Base-by-base conservation (phyloP, 2,888 invertebrate genomes). In the Leucophenga maculata region DNA sequence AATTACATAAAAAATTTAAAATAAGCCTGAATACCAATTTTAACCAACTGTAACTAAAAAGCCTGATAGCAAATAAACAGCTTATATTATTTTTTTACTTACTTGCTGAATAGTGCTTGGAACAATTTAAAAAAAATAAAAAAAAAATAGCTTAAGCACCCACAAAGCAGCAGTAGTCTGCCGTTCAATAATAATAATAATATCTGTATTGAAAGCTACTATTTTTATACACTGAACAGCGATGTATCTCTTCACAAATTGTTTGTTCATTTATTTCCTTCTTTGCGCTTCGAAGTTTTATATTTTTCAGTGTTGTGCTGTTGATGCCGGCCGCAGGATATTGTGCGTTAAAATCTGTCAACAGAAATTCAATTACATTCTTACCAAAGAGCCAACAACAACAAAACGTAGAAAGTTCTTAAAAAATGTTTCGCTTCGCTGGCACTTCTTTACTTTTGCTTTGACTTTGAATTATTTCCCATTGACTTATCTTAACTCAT, bases 261-360 rank as follows among this genome's bases (percentile, higher is more conserved):
- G 50, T 50, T 50, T n/a, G 6, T 18, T 50, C 50, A 18, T 8
- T 50, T 50, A n/a, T 18, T 50, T 18, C 8, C 4, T 50, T 50
- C 13, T 50, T 16, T 50, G 6, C 6, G 6, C 8, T 50, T 50
- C 26, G 4, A 26, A 26, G 26, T 50, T 50, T 50, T 18, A 50
- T 50, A 16, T 50, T n/a, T 50, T 50, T 50, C 50, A 4, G 16
- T 50, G 39, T 9, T 39, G 6, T 18, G 6, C 48, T 50, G 16
- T 50, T 50, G 18, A 39, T 6, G 16, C n/a, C n/a, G 50, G 73
- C 82, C 80, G 73, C 74, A 78, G 82, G 83, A 82, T 82, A 78
- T 83, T 80, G 80, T 80, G 82, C 77, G 78, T 80, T 83, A 78
- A 80, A 80, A 80, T 83, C 79, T 83, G 83, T 83, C 80, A 82